Conservation (phyloP, 2,113 vertebrate species). For the Amia ocellicauda region DNA sequence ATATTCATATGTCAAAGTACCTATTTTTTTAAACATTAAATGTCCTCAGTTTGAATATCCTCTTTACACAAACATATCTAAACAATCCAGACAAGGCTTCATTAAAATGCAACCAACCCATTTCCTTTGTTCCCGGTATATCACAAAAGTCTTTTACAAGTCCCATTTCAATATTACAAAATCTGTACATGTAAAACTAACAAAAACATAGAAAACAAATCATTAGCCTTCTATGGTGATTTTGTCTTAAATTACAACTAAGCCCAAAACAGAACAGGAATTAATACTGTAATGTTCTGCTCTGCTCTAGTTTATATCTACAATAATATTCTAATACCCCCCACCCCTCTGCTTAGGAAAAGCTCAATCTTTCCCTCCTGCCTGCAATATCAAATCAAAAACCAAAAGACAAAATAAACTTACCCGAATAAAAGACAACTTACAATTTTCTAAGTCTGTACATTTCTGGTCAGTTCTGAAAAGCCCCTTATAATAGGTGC, state of each 20-base stretch:
- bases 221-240: slow-evolving; percentile 66
- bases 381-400: slow-evolving; percentile 63
- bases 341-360: slow-evolving; percentile 63
- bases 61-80: slow-evolving; percentile 59
- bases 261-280: slow-evolving; percentile 88
- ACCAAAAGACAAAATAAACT: slow-evolving; percentile 61
- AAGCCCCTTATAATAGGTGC: slow-evolving; percentile 77
- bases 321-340: slow-evolving; percentile 86
- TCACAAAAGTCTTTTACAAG: slow-evolving; percentile 59
- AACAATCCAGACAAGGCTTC: slow-evolving; percentile 90
- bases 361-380: slow-evolving; percentile 57
- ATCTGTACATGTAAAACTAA: slow-evolving; percentile 74
- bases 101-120: slow-evolving; percentile 54
- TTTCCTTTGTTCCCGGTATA: slow-evolving; percentile 48
- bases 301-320: slow-evolving; percentile 90
- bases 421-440: slow-evolving; percentile 72
- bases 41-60: slow-evolving; percentile 43
- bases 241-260: slow-evolving; percentile 96
- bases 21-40: slow-evolving; percentile 59
- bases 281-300: slow-evolving; percentile 91
- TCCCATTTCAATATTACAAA: slow-evolving; percentile 62
- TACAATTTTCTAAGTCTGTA: slow-evolving; percentile 71
- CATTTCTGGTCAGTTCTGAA: slow-evolving; percentile 74
- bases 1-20: slow-evolving; percentile 66
- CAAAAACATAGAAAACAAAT: slow-evolving; percentile 83